Base-by-base conservation (phyloP, 2,113 vertebrate species). In the Pimephales promelas region DNA sequence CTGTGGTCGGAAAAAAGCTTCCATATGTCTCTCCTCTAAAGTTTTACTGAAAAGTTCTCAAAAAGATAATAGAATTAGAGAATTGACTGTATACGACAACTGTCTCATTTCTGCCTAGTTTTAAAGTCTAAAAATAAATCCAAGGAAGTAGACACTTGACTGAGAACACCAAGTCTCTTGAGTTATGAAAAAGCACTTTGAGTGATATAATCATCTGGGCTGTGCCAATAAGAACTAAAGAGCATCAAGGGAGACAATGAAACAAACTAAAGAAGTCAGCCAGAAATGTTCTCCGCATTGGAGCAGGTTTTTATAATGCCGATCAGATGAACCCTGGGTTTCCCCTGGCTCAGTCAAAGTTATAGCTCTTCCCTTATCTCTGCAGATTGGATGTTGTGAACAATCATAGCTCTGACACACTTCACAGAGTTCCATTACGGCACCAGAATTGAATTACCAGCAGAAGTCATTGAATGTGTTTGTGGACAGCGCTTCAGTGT, bases 351-450 rank as follows among this genome's bases (percentile, higher is more conserved):
- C 24, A 26, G 70, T 47, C 24, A 47, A 47, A 47, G 70, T 13
- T n/a, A 40, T 40, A 47, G 70, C 36, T 74, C 47, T 45, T 74
- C 54, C 79, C 85, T 77, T 85, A 81, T 84, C 77, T 83, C 88
- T 87, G 79, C 62, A 90, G 90, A 93, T 89, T 93, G 91, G 91
- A 90, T 91, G 84, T 90, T 88, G 74, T 43, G 81, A 72, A 83
- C 89, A 85, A 92, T 92, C 91, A 89, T 73, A 82, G 83, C 81
- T 85, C 89, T 88, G 88, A 86, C 87, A 92, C 91, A 91, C 91
- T 85, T 84, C 89, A 92, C 89, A 83, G 83, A 92, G 62, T 93
- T 92, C 90, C 86, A 90, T 93, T 92, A 93, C 86, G 83, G 88
- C 88, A 81, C 79, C 81, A 73, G 87, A 88, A 91, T 92, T 91